These are phyloP conservation scores for Plecturocebus donacophilus DNA, from an alignment of 2,113 vertebrate species.

Conservation along the genomic window DNA sequence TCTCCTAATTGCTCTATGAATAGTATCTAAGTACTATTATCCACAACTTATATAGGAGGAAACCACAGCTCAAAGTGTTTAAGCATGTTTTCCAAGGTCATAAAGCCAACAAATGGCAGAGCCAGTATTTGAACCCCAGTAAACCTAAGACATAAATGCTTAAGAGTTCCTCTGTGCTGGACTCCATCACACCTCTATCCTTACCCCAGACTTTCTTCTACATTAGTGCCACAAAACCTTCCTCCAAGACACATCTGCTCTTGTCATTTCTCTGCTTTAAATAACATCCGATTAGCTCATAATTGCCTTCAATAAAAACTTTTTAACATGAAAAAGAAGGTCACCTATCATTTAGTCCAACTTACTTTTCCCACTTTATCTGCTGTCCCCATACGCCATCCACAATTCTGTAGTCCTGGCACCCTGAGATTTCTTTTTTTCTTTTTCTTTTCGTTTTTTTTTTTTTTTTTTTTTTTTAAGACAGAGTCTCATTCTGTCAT, in stretches of 20 bases:
- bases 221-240: background rate
- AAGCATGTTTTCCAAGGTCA: background rate
- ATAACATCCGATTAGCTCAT: background rate
- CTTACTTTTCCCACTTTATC: background rate
- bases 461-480: too few relatives aligned
- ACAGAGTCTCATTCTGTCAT: too few relatives aligned
- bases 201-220: background rate
- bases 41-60: background rate
- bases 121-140: background rate
- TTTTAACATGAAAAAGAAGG: background rate
- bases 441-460: too few relatives aligned
- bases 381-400: background rate
- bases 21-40: background rate
- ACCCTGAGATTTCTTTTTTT: background rate
- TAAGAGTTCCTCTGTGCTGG: background rate
- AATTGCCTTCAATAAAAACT: background rate
- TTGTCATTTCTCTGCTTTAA: background rate
- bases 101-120: background rate
- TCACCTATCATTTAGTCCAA: background rate
- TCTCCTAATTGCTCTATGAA: background rate
- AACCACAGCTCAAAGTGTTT: background rate
- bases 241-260: background rate
- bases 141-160: background rate
- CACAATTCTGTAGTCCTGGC: background rate
- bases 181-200: accelerated